Evolutionary conservation across 2,113 vertebrate species (phyloP).

Genomic region (Raja brachyura): DNA sequence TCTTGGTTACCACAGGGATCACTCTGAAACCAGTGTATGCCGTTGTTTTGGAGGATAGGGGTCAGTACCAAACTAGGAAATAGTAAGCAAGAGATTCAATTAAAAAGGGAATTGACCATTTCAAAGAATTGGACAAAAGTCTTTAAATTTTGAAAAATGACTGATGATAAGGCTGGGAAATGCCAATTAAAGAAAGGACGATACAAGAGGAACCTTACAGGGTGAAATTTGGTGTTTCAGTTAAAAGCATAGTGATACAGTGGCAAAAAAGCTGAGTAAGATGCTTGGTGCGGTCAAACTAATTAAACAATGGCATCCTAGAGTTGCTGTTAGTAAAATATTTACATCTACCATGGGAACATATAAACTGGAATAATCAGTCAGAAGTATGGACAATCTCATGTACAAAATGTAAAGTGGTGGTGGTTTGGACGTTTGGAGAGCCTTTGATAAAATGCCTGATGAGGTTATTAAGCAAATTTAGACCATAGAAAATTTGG

Average conservation of each 20-base stretch:
- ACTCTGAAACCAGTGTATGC: not conserved
- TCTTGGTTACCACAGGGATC: not conserved
- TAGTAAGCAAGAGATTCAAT: not conserved
- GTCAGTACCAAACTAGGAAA: not conserved
- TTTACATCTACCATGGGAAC: not conserved
- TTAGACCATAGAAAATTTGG: too few species aligned
- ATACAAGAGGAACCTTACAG: not conserved
- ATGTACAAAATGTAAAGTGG: too few species aligned
- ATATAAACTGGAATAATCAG: not conserved
- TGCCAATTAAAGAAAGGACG: not conserved
- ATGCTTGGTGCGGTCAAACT: too few species aligned
- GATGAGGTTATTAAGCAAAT: too few species aligned
- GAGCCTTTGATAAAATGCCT: too few species aligned
- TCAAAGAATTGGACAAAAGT: not conserved
- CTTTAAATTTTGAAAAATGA: not conserved
- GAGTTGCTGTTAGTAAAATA: not conserved
- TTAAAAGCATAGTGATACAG: not conserved
- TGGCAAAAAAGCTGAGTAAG: not conserved
- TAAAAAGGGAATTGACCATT: not conserved
- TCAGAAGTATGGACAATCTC: not conserved
- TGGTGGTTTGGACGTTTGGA: too few species aligned
- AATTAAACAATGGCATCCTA: too few species aligned
- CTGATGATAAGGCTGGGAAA: not conserved
- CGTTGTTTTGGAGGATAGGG: not conserved
- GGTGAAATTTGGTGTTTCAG: not conserved